Percentiles rank a stretch among this genome's conserved stretches.
Conservation (phyloP, 2,113 vertebrate genomes). For the Heliornis fulica region DNA sequence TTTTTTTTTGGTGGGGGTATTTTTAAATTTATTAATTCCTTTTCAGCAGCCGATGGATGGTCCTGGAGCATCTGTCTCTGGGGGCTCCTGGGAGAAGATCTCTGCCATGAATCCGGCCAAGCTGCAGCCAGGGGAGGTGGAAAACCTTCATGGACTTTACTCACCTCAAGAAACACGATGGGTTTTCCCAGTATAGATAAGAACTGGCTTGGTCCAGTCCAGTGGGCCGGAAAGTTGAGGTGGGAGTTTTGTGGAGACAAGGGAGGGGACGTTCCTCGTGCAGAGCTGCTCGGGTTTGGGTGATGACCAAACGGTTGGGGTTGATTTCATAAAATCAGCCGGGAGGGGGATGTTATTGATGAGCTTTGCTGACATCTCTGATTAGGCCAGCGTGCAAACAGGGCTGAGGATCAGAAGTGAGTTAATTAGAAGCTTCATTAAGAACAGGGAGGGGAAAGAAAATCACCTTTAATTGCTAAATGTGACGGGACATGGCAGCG, state of each 20-base stretch:
- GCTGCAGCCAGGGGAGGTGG: too few relatives aligned
- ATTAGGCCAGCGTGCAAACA: neutral
- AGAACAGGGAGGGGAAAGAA: neutral
- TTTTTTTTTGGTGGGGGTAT: too few relatives aligned
- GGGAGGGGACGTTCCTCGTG: neutral
- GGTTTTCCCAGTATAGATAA: neutral
- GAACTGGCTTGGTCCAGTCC: too few relatives aligned
- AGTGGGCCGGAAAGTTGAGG: neutral
- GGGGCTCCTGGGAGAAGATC: too few relatives aligned
- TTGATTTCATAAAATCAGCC: too few relatives aligned
- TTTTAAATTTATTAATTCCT: too few relatives aligned
- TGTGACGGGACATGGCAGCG: neutral
- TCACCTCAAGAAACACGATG: neutral
- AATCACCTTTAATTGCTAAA: constrained; percentile 7
- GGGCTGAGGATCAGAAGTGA: neutral
- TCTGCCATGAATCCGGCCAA: too few relatives aligned
- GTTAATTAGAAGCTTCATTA: neutral
- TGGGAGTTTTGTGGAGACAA: neutral
- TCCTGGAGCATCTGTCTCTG: neutral
- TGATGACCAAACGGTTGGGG: too few relatives aligned
- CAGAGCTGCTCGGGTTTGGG: neutral
- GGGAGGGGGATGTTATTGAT: neutral
- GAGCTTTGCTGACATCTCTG: neutral
- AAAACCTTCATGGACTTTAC: neutral
- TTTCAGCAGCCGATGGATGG: neutral